These are phyloP conservation scores for Drosophila pseudoananassae DNA, from an alignment of 1,140 invertebrate species.

Conservation along the genomic window DNA sequence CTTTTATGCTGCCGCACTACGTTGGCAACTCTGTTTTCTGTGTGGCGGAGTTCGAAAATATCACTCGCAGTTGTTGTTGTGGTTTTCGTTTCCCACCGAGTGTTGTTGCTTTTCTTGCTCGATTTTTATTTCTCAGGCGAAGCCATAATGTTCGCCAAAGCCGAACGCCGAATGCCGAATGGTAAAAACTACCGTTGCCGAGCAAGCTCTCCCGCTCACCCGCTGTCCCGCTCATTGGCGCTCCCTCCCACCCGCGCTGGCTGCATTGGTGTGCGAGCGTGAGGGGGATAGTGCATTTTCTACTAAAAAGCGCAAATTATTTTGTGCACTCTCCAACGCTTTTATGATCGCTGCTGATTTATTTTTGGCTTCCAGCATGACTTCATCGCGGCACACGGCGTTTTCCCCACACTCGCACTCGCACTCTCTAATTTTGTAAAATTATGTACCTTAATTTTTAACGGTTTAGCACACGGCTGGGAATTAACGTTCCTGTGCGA, in stretches of 20 bases:
- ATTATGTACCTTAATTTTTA: conserved; percentile 67
- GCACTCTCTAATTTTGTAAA: conserved; percentile 30
- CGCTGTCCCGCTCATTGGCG: conserved; percentile 6
- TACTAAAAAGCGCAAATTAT: conserved; percentile 74
- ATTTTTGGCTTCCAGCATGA: conserved; percentile 75
- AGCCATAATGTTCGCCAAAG: conserved; percentile 71
- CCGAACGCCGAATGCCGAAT: conserved; percentile 26
- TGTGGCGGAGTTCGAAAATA: conserved; percentile 73
- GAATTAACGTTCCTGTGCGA: conserved; percentile 67
- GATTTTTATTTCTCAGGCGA: conserved; percentile 43
- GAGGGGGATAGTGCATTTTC: conserved; percentile 62
- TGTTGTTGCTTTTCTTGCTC: conserved; percentile 43
- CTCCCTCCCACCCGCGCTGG: conserved; percentile 6
- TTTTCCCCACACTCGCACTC: conserved; percentile 12
- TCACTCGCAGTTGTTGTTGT: conserved; percentile 50
- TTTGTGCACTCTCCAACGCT: conserved; percentile 48
- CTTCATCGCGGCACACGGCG: conserved; percentile 58
- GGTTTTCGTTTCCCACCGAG: conserved; percentile 36
- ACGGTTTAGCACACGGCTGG: conserved; percentile 50
- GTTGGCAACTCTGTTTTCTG: conserved; percentile 65
- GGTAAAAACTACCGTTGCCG: conserved; percentile 66
- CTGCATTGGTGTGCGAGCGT: conserved; percentile 19
- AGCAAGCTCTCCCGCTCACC: conserved; percentile 38
- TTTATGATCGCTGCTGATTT: conserved; percentile 72
- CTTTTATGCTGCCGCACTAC: background rate